Base-by-base conservation (phyloP, 2,888 invertebrate species). In the Rosalia funebris region DNA sequence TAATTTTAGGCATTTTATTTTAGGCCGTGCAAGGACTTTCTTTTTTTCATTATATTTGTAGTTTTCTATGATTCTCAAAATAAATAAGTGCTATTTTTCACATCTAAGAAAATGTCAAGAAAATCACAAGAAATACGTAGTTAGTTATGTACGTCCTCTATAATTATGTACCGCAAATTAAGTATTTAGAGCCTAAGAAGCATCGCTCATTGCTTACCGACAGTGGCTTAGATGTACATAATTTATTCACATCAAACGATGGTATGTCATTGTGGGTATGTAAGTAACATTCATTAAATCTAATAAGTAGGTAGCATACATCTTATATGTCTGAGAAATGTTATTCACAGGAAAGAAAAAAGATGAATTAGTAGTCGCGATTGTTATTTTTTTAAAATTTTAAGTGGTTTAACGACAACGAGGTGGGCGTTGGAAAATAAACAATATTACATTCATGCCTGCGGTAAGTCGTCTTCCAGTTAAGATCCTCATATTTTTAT, bases 231-330 rank as follows among this genome's bases (percentile, higher is more conserved):
- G 47, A 48, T 31, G 42, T 48, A 25, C 39, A 16, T 44, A 34
- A 57, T 44, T 44, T 42, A 57, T 57, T 37, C 57, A 32, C 36
- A 19, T 41, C 17, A 52, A 53, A 53, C 31, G 45, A 48, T 37
- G 36, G 48, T 37, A 36, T 20, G 45, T 45, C 54, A 32, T 54
- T 59, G 61, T 57, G 41, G 61, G 57, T 34, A 56, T 54, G 44
- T 47, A 42, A 59, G 52, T 50, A 52, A 50, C 63, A 54, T 60
- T 63, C 60, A 57, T 63, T 63, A 60, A 44, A 57, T 54, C 25
- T 63, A 63, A 63, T 63, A 63, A 63, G 63, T 60, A 57, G 60
- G 57, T 60, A 63, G 60, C 63, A 60, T 60, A 46, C 60, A 47
- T 63, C 63, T 63, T 60, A 52, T 16, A 54, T 34, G 57, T 44